Percentiles rank a stretch among this genome's conserved stretches.
phyloP scores from a whole-genome alignment of 1,140 invertebrate species.

The Drosophila albomicans region DNA sequence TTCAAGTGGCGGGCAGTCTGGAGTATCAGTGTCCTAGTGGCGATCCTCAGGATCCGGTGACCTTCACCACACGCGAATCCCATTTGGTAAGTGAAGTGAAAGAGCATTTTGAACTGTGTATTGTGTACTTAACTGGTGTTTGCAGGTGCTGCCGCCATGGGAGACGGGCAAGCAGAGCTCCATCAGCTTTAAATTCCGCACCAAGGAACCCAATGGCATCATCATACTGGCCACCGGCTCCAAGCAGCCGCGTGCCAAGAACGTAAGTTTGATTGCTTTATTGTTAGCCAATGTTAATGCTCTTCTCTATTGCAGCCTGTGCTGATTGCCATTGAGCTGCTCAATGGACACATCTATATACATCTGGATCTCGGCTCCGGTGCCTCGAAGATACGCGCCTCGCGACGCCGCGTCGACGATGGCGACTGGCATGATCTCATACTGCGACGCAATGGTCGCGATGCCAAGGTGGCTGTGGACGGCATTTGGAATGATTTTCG shows the following conservation, averaged over 20 bases:
- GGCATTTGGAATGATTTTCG: slow-evolving; percentile 95
- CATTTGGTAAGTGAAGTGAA: slow-evolving; percentile 89
- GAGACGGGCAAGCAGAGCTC: slow-evolving; percentile 94
- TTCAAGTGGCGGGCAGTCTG: slow-evolving; percentile 94
- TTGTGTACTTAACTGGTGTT: slow-evolving; percentile 84
- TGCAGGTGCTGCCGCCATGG: slow-evolving; percentile 92
- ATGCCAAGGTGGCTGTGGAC: slow-evolving; percentile 96
- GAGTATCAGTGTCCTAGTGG: slow-evolving; percentile 95
- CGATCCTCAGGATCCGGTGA: slow-evolving; percentile 94
- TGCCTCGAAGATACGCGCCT: slow-evolving; percentile 92
- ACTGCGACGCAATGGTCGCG: slow-evolving; percentile 91
- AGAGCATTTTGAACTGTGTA: background rate
- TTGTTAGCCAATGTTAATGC: background rate
- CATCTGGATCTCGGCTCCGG: slow-evolving; percentile 97
- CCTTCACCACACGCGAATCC: slow-evolving; percentile 95
- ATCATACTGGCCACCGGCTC: slow-evolving; percentile 96
- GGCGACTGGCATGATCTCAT: slow-evolving; percentile 96
- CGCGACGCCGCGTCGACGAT: slow-evolving; percentile 93
- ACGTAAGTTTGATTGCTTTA: slow-evolving; percentile 52
- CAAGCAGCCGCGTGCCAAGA: slow-evolving; percentile 88
- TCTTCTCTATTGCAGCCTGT: slow-evolving; percentile 88
- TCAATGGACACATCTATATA: slow-evolving; percentile 96
- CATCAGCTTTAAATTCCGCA: slow-evolving; percentile 96
- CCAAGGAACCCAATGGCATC: slow-evolving; percentile 96
- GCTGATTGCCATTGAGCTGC: slow-evolving; percentile 96